Percentiles rank a stretch among this genome's conserved stretches.
These are phyloP conservation scores for Brachionus koreanus DNA, from an alignment of 1,140 invertebrate genomes.

Conservation along the genomic window DNA sequence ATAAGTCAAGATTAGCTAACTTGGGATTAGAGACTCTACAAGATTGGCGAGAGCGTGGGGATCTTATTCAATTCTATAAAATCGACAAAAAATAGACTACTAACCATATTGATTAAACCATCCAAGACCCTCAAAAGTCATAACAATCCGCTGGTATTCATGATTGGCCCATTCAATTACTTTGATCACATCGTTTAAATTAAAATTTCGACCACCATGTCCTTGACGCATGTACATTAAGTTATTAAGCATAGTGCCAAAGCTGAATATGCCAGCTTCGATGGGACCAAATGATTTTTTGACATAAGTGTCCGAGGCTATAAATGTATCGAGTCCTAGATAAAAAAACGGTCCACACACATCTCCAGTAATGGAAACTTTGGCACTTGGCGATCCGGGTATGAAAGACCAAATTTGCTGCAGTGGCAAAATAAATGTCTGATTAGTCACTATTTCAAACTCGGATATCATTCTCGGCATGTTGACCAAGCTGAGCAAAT, in stretches of 20 bases:
- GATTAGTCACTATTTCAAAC: slow-evolving; percentile 87
- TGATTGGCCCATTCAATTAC: neutral
- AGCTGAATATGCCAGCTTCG: slow-evolving; percentile 91
- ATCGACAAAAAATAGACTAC: no score
- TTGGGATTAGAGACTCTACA: no score
- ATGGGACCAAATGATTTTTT: slow-evolving; percentile 68
- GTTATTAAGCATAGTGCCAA: slow-evolving; percentile 85
- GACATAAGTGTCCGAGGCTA: slow-evolving; percentile 53
- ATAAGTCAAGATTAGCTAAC: no score
- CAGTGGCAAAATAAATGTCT: slow-evolving; percentile 82
- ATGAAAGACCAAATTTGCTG: slow-evolving; percentile 83
- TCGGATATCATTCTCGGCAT: slow-evolving; percentile 87
- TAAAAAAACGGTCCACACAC: slow-evolving; percentile 85
- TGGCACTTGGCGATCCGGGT: slow-evolving; percentile 82
- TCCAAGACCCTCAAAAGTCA: slow-evolving; percentile 50
- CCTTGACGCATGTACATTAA: slow-evolving; percentile 74
- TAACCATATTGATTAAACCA: slow-evolving; percentile 37
- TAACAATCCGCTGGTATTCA: slow-evolving; percentile 23
- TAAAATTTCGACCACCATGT: slow-evolving; percentile 34
- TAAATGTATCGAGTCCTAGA: slow-evolving; percentile 47
- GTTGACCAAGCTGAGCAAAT: slow-evolving; percentile 83
- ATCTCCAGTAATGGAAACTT: slow-evolving; percentile 69
- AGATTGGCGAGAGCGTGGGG: no score
- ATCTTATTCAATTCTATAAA: no score
- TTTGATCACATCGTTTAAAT: neutral